phyloP scores from a whole-genome alignment of 2,888 invertebrate species.

The Dorcus hopei region DNA sequence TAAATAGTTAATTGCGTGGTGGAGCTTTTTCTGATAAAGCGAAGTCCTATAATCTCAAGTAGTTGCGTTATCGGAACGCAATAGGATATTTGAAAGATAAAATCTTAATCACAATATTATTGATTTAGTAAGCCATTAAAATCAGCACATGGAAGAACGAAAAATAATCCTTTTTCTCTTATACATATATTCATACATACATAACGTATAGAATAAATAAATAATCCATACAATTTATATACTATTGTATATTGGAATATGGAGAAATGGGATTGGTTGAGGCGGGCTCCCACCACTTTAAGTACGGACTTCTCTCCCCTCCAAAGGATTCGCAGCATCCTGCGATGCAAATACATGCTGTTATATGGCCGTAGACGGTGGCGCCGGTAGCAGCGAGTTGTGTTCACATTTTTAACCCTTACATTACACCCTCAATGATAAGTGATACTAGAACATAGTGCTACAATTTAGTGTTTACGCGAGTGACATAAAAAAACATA shows the following conservation, averaged over 20 bases:
- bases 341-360: constrained; percentile 46
- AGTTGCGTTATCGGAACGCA: neutral
- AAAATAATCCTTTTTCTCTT: constrained; percentile 27
- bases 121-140: constrained; percentile 41
- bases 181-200: constrained; percentile 47
- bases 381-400: constrained; percentile 19
- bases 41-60: neutral
- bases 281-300: constrained; percentile 26
- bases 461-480: constrained; percentile 3
- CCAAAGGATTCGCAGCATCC: constrained; percentile 42
- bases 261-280: constrained; percentile 29
- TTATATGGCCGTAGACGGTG: constrained; percentile 45
- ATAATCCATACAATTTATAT: constrained; percentile 54
- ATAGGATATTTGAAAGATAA: constrained; percentile 11
- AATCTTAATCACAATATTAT: constrained; percentile 35
- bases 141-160: constrained; percentile 32
- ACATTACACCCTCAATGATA: constrained; percentile 21
- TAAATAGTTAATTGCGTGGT: too few relatives aligned
- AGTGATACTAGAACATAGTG: constrained; percentile 13
- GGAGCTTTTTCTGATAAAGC: too few relatives aligned
- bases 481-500: constrained; percentile 5
- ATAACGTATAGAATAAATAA: constrained; percentile 52
- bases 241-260: constrained; percentile 49
- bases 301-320: constrained; percentile 38
- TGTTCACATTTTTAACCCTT: constrained; percentile 10